Base-by-base conservation (phyloP, 2,888 invertebrate species). In the Acheta domesticus region DNA sequence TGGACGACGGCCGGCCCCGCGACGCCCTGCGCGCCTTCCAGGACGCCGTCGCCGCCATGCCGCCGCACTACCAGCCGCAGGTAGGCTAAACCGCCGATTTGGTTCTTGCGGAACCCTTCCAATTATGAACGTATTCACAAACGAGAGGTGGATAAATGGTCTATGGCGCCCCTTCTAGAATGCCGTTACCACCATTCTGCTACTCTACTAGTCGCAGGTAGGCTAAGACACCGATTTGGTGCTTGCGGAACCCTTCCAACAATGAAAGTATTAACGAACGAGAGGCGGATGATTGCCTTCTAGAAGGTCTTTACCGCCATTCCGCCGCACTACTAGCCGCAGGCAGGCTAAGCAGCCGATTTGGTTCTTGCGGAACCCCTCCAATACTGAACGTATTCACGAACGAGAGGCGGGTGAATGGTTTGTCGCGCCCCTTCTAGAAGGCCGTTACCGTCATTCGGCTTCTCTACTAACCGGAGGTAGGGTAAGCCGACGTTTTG, bases 1-100 rank as follows among this genome's bases (percentile, higher is more conserved):
- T 87, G 21, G 88, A 89, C 81, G 84, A 86, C 36, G 87, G 83
- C 12, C 80, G 81, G 14, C 82, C 82, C 16, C 80, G 86, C 84
- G 86, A 87, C 78, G 88, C 89, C 2, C 84, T 89, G 21, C 84
- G 84, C 19, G 85, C 86, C 11, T 89, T 88, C 83, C 84, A 86
- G 81, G 86, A 86, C 81, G 89, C 89, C 2, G 84, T 89, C 36
- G 82, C 83, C 62, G 84, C 85, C 80, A 84, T 86, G 84, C 88
- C 88, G 2, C 83, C 85, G 21, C 83, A 84, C 79, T 86, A 86
- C 81, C 84, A 84, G 78, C 85, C 86, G 0, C 85, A 86, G 82
- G 78, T 81, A 62, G 21, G 48, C 20, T 20, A 73, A 77, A 12
- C 2, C 19, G 36, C 36, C 36, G 36, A 36, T 36, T 36, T 36